Percentiles rank a stretch among this genome's conserved stretches.
Evolutionary conservation across 2,888 invertebrate species (phyloP).

Genomic region (Fragum fragum): DNA sequence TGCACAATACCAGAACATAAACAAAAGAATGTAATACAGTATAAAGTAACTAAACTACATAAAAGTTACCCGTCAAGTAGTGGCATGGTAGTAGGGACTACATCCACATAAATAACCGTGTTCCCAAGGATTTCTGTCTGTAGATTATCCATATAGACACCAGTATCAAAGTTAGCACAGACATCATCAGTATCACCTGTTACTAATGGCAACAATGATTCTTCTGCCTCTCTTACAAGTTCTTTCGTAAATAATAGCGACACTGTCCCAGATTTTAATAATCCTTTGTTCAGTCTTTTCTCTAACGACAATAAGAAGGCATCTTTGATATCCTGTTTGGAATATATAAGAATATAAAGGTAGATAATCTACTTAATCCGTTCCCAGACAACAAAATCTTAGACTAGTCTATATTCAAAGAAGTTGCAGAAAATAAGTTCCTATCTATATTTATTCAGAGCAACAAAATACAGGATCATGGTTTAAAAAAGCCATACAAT

Average conservation of each 20-base stretch:
- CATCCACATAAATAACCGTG: constrained; percentile 93
- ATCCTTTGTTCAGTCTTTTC: constrained; percentile 69
- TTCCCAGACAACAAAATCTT: too few species aligned
- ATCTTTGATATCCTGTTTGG: constrained; percentile 14
- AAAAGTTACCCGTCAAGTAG: constrained; percentile 88
- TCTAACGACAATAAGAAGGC: constrained; percentile 50
- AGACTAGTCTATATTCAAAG: too few species aligned
- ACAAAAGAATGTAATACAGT: too few species aligned
- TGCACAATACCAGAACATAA: too few species aligned
- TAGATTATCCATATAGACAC: constrained; percentile 88
- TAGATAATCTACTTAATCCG: too few species aligned
- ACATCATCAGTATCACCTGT: constrained; percentile 43
- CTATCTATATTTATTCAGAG: too few species aligned
- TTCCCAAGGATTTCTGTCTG: constrained; percentile 92
- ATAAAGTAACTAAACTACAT: too few species aligned
- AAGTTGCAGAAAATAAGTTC: too few species aligned
- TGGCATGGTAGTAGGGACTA: constrained; percentile 92
- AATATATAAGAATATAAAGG: too few species aligned
- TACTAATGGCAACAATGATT: constrained; percentile 72
- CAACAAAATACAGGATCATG: too few species aligned
- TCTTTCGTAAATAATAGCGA: constrained; percentile 72
- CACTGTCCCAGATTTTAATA: constrained; percentile 71
- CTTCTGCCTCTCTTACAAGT: constrained; percentile 35
- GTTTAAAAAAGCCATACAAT: too few species aligned
- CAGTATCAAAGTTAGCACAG: constrained; percentile 66